Evolutionary conservation across 2,113 vertebrate genomes (phyloP), one percentile per base, ranked within the genome.

Genomic region (Nycticebus coucang): DNA sequence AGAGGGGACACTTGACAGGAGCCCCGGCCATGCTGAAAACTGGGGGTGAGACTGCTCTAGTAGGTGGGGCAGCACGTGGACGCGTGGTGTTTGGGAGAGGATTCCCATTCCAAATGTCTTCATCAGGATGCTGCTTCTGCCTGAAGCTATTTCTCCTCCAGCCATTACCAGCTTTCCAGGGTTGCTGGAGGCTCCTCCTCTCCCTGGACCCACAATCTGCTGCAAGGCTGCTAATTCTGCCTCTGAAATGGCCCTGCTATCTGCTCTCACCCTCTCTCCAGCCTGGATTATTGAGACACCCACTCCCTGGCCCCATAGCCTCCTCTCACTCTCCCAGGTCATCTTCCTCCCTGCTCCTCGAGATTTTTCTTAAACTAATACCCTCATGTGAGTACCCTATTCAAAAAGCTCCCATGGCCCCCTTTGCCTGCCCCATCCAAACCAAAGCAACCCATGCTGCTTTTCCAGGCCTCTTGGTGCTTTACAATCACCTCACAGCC

Each of bases 81-180:
- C 13, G 9, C 12, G 22, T 0, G 0, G 24, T 0, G 2, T 9
- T 11, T 13, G n/a, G 45, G 17, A n/a, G 7, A 19, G 83, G 45
- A 35, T 1, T 26, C 19, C 1, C 8, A 53, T 6, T 72, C 59
- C 5, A 45, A 15, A 2, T 4, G 13, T 50, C 66, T 41, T 2
- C 0, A 5, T 2, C 35, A 28, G 33, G 71, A 62, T 59, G 10
- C 0, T 1, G 5, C 13, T 10, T 74, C 17, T 17, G 4, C 26
- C 26, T 0, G 0, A 10, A 19, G 28, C 4, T n/a, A 45, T 11
- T 35, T 69, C 87, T 81, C 69, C 57, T 79, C 57, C 45, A 8
- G 33, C 41, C 7, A 0, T 14, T 7, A 4, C 11, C 72, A 45
- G 17, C n/a, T 81, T 50, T 71, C 53, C 45, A 6, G 9, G 26